Evolutionary conservation across 2,888 invertebrate species (phyloP), one percentile per base, ranked within the genome.

Genomic region (Falcaria lacertinaria): DNA sequence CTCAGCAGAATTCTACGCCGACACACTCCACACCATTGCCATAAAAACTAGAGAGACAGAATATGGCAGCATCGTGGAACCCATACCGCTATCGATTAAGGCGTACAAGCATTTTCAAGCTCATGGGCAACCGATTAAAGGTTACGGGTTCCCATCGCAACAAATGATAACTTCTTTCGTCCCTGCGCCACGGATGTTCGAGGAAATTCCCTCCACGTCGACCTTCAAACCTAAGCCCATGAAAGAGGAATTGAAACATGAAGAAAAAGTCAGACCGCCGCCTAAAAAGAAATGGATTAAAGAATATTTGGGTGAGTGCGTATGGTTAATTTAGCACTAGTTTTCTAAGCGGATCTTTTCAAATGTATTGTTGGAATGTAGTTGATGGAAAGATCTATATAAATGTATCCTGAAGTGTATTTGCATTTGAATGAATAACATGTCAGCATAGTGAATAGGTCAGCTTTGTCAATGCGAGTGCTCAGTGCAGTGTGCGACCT

Each of bases 221-320:
- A 58, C 55, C 15, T 55, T 57, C 28, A 57, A 49, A 44, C 60
- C 66, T 11, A 75, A 61, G 45, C 72, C 72, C 4, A 58, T 61
- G 25, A 81, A 72, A 51, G 64, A 73, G 50, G 70, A 76, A 50
- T 44, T 51, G 14, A 77, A 69, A 57, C 73, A 77, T 34, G 54
- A 62, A 52, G 57, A 66, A 52, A 80, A 67, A 52, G 61, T 80
- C 16, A 66, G 73, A 46, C 91, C 92, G 32, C 92, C 93, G 43
- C 93, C 94, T 34, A 94, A 94, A 84, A 94, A 94, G 87, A 93
- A 94, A 75, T 94, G 94, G 93, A 93, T 93, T 54, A 91, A 90
- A 62, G 92, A 93, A 69, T 93, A 93, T 73, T 80, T 92, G 60
- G 91, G 91, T 86, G 79, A 92, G 92, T 81, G 45, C 35, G 37